phyloP scores from a whole-genome alignment of 2,888 invertebrate genomes.

The Lasioglossum zephyrum region DNA sequence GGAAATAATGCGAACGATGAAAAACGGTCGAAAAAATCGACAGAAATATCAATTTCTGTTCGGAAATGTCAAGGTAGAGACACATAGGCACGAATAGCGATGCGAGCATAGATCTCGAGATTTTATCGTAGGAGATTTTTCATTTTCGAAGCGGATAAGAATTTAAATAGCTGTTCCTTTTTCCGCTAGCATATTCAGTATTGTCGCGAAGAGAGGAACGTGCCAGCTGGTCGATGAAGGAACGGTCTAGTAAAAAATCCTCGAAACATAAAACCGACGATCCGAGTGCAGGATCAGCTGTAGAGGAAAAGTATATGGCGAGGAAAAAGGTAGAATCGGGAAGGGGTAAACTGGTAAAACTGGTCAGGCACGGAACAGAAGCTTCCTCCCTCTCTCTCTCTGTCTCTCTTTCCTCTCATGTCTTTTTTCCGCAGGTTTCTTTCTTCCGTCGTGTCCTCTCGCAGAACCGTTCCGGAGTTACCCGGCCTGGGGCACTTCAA shows the following conservation, averaged over 20 bases:
- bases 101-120: not conserved
- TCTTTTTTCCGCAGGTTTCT: not conserved
- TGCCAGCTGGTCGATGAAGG: constrained; percentile 9
- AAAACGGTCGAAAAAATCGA: too few species aligned
- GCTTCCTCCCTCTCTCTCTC: not conserved
- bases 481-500: constrained; percentile 48
- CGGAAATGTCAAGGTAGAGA: too few species aligned
- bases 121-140: not conserved
- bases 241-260: constrained; percentile 12
- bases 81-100: too few species aligned
- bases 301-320: constrained; percentile 12
- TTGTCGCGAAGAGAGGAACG: constrained; percentile 3
- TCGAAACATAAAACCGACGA: constrained; percentile 40
- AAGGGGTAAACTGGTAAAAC: not conserved
- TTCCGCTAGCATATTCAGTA: not conserved
- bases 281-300: constrained; percentile 29
- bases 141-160: not conserved
- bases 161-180: not conserved
- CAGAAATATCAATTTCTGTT: too few species aligned
- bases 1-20: too few species aligned
- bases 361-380: constrained; percentile 29
- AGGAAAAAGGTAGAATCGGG: constrained; percentile 3
- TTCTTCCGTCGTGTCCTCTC: constrained; percentile 21
- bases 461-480: constrained; percentile 36
- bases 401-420: not conserved